These are phyloP conservation scores for Parauchenoglanis ngamensis DNA, from an alignment of 2,797 vertebrate genomes.

Conservation along the genomic window DNA sequence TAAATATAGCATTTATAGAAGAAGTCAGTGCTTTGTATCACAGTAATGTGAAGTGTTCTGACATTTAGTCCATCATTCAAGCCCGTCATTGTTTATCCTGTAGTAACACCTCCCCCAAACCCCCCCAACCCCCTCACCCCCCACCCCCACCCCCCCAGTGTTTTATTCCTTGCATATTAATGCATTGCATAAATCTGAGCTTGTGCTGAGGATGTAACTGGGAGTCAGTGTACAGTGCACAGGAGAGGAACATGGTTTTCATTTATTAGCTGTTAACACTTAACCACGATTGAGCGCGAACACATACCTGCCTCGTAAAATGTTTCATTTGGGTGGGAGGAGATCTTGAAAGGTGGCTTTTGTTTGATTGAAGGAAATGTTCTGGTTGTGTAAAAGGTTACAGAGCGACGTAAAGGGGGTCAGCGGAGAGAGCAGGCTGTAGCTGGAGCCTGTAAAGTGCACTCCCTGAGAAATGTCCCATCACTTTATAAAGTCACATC, in stretches of 20 bases:
- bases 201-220: conserved; percentile 27
- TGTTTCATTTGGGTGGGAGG: conserved; percentile 63
- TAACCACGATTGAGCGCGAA: conserved; percentile 26
- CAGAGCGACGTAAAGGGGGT: not conserved
- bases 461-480: not conserved
- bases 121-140: too few relatives aligned
- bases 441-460: not conserved
- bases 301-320: conserved; percentile 55
- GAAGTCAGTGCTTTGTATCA: not conserved
- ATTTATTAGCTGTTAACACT: conserved; percentile 59
- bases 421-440: not conserved
- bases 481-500: not conserved
- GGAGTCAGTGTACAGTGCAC: conserved; percentile 15
- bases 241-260: conserved; percentile 35
- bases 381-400: conserved; percentile 19
- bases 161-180: not conserved
- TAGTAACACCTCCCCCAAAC: not conserved
- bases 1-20: not conserved
- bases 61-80: not conserved
- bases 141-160: too few relatives aligned
- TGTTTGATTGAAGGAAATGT: conserved; percentile 68
- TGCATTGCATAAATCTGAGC: not conserved
- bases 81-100: not conserved
- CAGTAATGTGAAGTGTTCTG: not conserved
- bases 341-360: conserved; percentile 68